Base-by-base conservation (phyloP, 2,888 invertebrate species). In the Drosophila meridionalis region DNA sequence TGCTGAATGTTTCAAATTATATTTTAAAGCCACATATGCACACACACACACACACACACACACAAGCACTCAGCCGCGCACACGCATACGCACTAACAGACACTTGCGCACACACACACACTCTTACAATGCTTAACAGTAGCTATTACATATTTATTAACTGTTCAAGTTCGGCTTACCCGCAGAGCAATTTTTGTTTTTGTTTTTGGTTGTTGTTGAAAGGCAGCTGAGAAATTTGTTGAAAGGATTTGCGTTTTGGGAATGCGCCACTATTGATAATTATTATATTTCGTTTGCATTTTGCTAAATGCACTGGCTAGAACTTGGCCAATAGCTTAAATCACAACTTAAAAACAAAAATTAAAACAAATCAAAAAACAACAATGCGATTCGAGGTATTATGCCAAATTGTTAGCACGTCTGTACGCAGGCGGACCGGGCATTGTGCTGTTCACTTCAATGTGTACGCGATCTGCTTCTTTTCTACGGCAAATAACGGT, bases 1-100 rank as follows among this genome's bases (percentile, higher is more conserved):
- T 47, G 34, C 34, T 58, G 20, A 57, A 42, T 76, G 76, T 77
- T 77, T 77, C 71, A 77, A 77, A 80, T 77, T 71, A 80, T 67
- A 71, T 80, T 80, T 80, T 61, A 47, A 76, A 80, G 77, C 77
- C 78, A 78, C 78, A 78, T 78, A 72, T 65, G 78, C 65, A 73
- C 64, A 62, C 56, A 62, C 58, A 80, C 56, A 62, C 63, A 43
- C 28, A 50, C 8, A 20, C 61, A 60, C 50, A 64, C 58, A 38
- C 38, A 38, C 12, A 38, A 4, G 11, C 7, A 43, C 20, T 9
- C 9, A 59, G 14, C 4, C 30, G 38, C n/a, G 42, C 32, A 36
- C 40, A 56, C 36, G 40, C 43, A 50, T 26, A 42, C 30, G 26
- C 36, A 45, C 38, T 38, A 30, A 52, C 20, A 20, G 52, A 53